phyloP scores from a whole-genome alignment of 2,797 vertebrate genomes.

The Danio choprae region DNA sequence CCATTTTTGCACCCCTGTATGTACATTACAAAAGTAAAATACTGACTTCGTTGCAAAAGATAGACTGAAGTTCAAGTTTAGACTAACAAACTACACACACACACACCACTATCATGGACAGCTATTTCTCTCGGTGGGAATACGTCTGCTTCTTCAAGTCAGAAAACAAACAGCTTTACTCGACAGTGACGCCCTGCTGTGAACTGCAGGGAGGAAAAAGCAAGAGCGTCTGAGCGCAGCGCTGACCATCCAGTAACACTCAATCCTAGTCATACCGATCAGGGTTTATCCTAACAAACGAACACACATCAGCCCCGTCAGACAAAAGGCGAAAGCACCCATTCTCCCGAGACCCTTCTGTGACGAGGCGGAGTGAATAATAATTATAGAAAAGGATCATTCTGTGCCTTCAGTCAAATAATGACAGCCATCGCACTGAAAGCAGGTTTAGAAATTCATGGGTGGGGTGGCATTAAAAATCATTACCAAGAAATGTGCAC shows the following conservation, averaged over 20 bases:
- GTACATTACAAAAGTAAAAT: too few relatives aligned
- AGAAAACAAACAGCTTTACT: constrained; percentile 30
- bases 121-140: neutral
- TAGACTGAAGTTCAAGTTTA: constrained; percentile 29
- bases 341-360: neutral
- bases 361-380: neutral
- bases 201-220: constrained; percentile 35
- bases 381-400: constrained; percentile 16
- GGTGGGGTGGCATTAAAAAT: constrained; percentile 67
- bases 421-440: constrained; percentile 13
- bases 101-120: constrained; percentile 1
- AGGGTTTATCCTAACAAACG: constrained; percentile 17
- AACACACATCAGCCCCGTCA: neutral
- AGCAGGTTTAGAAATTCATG: constrained; percentile 50
- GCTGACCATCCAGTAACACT: constrained; percentile 32
- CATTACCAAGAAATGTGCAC: constrained; percentile 68
- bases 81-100: neutral
- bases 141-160: constrained; percentile 4
- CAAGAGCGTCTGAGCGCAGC: constrained; percentile 8
- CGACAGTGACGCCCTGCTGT: constrained; percentile 21
- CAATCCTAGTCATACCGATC: constrained; percentile 32
- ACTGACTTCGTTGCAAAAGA: neutral
- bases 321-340: neutral
- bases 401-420: constrained; percentile 28
- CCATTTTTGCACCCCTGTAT: too few relatives aligned